Conservation (phyloP, 1,140 invertebrate genomes). For the Bathynomus jamesi region DNA sequence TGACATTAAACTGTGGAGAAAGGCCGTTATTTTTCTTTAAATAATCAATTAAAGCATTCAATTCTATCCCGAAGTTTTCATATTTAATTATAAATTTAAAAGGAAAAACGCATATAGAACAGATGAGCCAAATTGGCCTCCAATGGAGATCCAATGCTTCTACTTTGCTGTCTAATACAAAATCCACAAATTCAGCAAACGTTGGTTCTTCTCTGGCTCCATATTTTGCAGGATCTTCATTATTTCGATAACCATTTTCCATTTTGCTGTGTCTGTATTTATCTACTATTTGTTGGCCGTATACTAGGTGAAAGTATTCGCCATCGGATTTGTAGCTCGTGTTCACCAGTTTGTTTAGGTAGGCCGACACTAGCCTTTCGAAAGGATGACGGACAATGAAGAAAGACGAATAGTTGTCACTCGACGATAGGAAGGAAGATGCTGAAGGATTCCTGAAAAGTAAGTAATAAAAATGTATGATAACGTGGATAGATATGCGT, state of each 20-base stretch:
- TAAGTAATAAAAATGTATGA: no score
- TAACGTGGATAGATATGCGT: no score
- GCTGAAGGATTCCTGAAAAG: no score
- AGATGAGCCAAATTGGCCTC: conserved; percentile 5
- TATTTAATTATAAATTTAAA: conserved; percentile 2
- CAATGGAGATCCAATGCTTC: conserved; percentile 7
- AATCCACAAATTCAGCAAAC: conserved; percentile 3
- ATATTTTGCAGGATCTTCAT: not conserved
- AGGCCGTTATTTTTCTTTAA: not conserved
- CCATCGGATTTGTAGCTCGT: not conserved
- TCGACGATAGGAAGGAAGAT: no score
- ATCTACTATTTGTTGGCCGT: not conserved
- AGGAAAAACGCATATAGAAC: not conserved
- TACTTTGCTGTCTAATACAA: not conserved
- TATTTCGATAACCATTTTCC: not conserved
- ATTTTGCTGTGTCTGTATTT: not conserved
- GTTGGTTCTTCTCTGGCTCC: not conserved
- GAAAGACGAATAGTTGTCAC: no score
- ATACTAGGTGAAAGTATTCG: not conserved
- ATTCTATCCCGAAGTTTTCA: not conserved
- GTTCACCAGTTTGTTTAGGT: conserved; percentile 2
- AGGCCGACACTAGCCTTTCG: conserved; percentile 1
- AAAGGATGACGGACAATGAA: conserved; percentile 1
- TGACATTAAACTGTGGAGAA: not conserved
- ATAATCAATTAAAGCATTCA: no score